Percentiles rank a stretch among this genome's conserved stretches.
These are phyloP conservation scores for Otocyon megalotis DNA, from an alignment of 2,113 vertebrate genomes.

Conservation along the genomic window DNA sequence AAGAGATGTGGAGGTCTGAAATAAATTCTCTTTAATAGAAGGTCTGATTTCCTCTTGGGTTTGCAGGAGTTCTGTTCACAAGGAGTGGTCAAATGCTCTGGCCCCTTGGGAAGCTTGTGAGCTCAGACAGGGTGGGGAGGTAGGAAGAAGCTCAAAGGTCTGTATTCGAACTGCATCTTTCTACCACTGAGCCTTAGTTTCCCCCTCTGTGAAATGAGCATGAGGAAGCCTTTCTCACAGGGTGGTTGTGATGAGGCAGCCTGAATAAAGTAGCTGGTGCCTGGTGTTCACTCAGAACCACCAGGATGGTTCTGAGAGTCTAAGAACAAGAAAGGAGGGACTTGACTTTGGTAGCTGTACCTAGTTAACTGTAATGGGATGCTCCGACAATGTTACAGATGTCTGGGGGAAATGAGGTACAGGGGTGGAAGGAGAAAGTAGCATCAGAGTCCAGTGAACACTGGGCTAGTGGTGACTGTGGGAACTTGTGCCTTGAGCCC, in stretches of 20 bases:
- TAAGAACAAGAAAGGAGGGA: not conserved
- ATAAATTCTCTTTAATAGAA: not conserved
- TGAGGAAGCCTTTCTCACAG: not conserved
- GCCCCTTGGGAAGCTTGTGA: not conserved
- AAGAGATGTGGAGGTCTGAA: not conserved
- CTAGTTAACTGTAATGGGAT: not conserved
- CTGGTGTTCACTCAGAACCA: fast-evolving
- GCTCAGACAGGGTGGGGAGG: not conserved
- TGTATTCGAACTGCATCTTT: not conserved
- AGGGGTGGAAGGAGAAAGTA: not conserved
- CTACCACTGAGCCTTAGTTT: not conserved
- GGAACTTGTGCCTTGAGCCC: not conserved
- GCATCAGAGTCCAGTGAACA: not conserved
- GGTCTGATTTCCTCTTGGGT: not conserved
- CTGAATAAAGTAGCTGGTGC: not conserved
- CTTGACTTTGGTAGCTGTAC: no score
- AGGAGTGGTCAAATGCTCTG: not conserved
- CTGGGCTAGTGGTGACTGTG: not conserved
- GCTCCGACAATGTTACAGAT: fast-evolving
- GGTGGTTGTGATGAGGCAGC: not conserved
- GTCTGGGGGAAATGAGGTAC: not conserved
- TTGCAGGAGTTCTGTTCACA: not conserved
- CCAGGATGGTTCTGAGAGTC: not conserved
- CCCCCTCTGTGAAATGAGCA: not conserved
- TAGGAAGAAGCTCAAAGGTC: not conserved